Conservation (phyloP, 2,113 vertebrate species). For the Albula goreensis region DNA sequence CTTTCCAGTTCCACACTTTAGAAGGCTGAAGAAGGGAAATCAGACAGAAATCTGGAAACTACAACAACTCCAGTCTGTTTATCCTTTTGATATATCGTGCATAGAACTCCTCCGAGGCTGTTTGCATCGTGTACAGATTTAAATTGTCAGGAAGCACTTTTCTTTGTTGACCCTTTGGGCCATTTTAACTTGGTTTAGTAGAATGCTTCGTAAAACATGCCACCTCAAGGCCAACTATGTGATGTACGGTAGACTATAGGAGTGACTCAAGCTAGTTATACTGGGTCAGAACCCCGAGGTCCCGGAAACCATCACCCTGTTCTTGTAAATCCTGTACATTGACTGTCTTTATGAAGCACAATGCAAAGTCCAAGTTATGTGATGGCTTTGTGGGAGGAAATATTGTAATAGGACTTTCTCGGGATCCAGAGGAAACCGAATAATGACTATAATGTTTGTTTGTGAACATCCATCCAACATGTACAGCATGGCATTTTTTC, state of each 20-base stretch:
- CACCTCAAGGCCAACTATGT: not conserved
- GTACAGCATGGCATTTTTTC: not conserved
- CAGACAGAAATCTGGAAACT: not conserved
- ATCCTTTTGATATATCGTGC: not conserved
- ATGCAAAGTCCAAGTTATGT: not conserved
- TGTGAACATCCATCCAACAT: not conserved
- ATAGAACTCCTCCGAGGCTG: not conserved
- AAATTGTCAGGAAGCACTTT: not conserved
- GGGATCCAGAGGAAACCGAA: not conserved
- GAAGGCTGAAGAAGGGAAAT: not conserved
- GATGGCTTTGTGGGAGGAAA: too few species aligned
- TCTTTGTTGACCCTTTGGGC: not conserved
- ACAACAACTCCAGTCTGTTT: not conserved
- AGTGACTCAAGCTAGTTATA: not conserved
- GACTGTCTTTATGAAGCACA: not conserved
- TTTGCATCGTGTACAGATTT: not conserved
- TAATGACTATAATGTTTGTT: not conserved
- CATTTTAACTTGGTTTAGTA: not conserved
- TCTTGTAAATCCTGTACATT: not conserved
- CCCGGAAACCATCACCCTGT: not conserved
- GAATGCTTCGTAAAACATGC: not conserved
- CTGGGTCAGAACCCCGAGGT: not conserved
- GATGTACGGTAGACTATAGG: not conserved
- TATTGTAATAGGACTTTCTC: too few species aligned
- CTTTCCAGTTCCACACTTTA: too few species aligned